phyloP scores from a whole-genome alignment of 2,888 invertebrate genomes.

The Euplexia lucipara region DNA sequence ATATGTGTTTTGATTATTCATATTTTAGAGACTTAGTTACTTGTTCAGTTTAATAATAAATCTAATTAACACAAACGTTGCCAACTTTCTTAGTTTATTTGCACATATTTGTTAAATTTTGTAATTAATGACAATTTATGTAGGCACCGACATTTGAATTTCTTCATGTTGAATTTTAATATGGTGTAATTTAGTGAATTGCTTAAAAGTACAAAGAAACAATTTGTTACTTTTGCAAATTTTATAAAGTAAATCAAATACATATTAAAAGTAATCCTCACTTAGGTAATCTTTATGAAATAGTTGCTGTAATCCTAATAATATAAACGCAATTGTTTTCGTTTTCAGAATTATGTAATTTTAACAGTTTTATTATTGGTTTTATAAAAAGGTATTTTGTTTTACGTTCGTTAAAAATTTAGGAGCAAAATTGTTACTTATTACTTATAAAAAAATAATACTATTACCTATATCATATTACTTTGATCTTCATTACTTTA shows the following conservation, averaged over 20 bases:
- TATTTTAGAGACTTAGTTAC: conserved; percentile 88
- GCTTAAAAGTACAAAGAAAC: conserved; percentile 93
- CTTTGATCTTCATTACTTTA: conserved; percentile 74
- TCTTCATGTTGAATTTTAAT: conserved; percentile 87
- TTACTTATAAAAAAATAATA: conserved; percentile 77
- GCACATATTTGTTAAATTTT: conserved; percentile 89
- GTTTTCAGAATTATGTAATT: conserved; percentile 73
- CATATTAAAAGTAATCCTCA: conserved; percentile 85
- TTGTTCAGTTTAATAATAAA: conserved; percentile 87
- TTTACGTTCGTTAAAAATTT: conserved; percentile 84
- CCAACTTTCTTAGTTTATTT: conserved; percentile 90
- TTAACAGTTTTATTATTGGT: conserved; percentile 76
- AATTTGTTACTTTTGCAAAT: conserved; percentile 94
- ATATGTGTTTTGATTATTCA: conserved; percentile 87
- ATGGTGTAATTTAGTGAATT: conserved; percentile 92
- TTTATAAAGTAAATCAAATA: conserved; percentile 91
- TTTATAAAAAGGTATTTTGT: conserved; percentile 77
- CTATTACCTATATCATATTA: conserved; percentile 76
- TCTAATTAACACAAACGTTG: conserved; percentile 88
- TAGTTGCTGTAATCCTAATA: conserved; percentile 88
- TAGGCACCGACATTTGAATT: conserved; percentile 86
- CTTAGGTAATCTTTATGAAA: conserved; percentile 87
- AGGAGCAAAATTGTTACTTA: conserved; percentile 87
- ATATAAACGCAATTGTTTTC: conserved; percentile 81
- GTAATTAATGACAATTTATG: conserved; percentile 89